A percentile compares a stretch with the other conserved stretches of the same genome.
Conservation (phyloP, 2,888 invertebrate species). For the Stenichneumon culpator region DNA sequence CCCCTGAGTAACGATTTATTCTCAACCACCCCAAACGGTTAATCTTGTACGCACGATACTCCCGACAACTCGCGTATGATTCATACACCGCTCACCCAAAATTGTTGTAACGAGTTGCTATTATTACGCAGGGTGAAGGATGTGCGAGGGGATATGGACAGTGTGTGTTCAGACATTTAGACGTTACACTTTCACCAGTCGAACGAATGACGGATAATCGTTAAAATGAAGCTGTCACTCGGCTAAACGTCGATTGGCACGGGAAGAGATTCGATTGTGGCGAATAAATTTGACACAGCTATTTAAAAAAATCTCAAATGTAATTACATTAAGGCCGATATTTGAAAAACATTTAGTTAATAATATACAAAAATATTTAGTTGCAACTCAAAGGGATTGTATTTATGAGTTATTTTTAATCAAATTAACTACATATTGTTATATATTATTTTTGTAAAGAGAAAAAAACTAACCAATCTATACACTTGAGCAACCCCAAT, state of each 20-base stretch:
- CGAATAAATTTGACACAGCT: neutral
- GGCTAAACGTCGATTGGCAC: neutral
- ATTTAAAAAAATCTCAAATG: no score
- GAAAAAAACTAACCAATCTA: no score
- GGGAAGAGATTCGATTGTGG: neutral
- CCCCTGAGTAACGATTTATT: constrained; percentile 5
- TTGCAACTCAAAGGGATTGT: no score
- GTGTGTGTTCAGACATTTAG: neutral
- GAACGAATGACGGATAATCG: neutral
- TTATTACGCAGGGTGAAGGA: neutral
- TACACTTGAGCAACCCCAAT: no score
- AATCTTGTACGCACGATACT: constrained; percentile 8
- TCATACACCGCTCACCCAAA: neutral
- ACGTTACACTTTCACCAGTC: neutral
- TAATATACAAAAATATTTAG: no score
- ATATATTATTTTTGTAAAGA: no score
- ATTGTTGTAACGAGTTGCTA: neutral
- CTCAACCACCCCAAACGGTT: constrained; percentile 19
- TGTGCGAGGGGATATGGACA: neutral
- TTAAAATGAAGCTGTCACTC: neutral
- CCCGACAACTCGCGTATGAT: constrained; percentile 2
- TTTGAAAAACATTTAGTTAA: neutral
- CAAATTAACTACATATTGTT: no score
- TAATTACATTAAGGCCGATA: no score
- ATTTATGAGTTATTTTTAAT: no score